phyloP scores from a whole-genome alignment of 2,888 invertebrate genomes.

The Opisthograptis luteolata region DNA sequence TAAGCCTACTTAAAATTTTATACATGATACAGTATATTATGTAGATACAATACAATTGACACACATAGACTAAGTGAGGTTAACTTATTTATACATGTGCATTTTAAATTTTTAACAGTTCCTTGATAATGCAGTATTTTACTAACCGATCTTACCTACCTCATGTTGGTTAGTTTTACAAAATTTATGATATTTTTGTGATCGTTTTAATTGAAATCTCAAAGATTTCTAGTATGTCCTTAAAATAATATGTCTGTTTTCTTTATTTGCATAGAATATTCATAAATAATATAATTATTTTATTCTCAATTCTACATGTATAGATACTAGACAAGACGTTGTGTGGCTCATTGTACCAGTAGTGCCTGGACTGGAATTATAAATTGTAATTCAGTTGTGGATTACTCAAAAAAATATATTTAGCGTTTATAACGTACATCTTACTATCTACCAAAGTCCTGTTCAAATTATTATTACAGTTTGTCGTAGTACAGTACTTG shows the following conservation, averaged over 20 bases:
- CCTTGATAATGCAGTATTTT: slow-evolving; percentile 43
- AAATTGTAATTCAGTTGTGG: too few relatives aligned
- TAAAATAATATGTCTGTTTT: background rate
- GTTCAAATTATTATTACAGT: too few relatives aligned
- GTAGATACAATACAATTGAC: slow-evolving; percentile 32
- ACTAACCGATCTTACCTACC: slow-evolving; percentile 41
- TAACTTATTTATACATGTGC: slow-evolving; percentile 41
- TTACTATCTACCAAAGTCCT: too few relatives aligned
- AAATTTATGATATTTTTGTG: slow-evolving; percentile 7
- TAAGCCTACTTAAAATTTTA: slow-evolving; percentile 30
- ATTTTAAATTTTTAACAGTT: slow-evolving; percentile 45
- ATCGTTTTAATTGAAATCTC: slow-evolving; percentile 2
- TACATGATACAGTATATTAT: slow-evolving; percentile 11
- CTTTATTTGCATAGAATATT: too few relatives aligned
- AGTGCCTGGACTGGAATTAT: too few relatives aligned
- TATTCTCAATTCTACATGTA: too few relatives aligned
- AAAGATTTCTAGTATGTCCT: slow-evolving; percentile 4
- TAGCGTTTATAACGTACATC: too few relatives aligned
- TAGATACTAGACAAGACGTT: too few relatives aligned
- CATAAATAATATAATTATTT: too few relatives aligned
- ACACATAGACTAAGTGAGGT: slow-evolving; percentile 38
- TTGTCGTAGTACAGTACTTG: too few relatives aligned
- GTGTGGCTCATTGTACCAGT: too few relatives aligned
- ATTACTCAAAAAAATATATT: too few relatives aligned
- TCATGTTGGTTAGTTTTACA: slow-evolving; percentile 37